Percentiles rank a stretch among this genome's conserved stretches.
These are phyloP conservation scores for Chroicocephalus ridibundus DNA, from an alignment of 2,113 vertebrate genomes.

Conservation along the genomic window DNA sequence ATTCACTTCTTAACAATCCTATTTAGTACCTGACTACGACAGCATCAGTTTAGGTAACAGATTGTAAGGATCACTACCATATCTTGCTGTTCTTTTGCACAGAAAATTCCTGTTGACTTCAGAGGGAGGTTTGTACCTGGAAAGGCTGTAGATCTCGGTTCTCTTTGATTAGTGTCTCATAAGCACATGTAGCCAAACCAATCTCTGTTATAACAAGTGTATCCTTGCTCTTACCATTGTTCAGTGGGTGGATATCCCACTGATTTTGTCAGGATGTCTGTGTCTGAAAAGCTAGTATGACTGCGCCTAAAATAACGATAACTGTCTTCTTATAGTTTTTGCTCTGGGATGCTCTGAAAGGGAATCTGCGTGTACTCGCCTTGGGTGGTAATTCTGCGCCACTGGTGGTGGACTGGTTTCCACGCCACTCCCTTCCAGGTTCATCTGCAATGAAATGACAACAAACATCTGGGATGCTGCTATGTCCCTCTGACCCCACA, in stretches of 20 bases:
- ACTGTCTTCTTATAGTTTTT: neutral
- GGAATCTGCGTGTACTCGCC: fast-evolving
- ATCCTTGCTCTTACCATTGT: neutral
- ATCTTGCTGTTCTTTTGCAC: neutral
- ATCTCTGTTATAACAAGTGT: neutral
- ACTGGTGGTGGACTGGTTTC: neutral
- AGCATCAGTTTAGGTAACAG: neutral
- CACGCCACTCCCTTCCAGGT: neutral
- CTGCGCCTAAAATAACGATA: neutral
- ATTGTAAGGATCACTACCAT: neutral
- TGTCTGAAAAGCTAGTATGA: neutral
- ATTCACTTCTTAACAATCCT: neutral
- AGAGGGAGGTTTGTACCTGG: neutral
- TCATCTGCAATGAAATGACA: neutral
- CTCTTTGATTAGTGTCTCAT: neutral
- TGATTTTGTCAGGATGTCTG: neutral
- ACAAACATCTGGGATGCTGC: neutral
- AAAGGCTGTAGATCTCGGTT: neutral
- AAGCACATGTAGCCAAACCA: neutral
- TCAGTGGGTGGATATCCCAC: neutral
- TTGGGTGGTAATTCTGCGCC: neutral
- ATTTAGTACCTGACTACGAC: neutral
- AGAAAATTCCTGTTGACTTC: neutral
- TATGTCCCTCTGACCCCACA: neutral
- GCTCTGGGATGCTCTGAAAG: neutral